Conservation (phyloP, 2,888 invertebrate species). For the Ormyrus thymus region DNA sequence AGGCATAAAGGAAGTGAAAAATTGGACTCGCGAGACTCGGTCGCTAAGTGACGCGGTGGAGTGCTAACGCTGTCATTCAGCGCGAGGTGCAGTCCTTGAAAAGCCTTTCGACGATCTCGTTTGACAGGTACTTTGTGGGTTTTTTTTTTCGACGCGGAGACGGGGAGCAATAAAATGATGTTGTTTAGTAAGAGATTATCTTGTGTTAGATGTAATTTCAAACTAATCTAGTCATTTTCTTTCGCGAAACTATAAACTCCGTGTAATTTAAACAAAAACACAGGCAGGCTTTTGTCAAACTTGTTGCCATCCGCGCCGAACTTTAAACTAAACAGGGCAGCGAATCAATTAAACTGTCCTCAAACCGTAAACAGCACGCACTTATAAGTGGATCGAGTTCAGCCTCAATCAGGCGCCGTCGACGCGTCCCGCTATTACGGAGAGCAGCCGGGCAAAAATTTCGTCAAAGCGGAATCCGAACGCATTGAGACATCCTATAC, state of each 20-base stretch:
- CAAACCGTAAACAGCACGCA: too few relatives aligned
- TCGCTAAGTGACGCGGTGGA: constrained; percentile 6
- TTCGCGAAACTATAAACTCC: too few relatives aligned
- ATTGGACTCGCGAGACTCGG: constrained; percentile 41
- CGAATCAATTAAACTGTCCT: too few relatives aligned
- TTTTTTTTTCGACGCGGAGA: neutral
- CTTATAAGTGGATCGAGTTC: too few relatives aligned
- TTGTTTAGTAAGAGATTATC: too few relatives aligned
- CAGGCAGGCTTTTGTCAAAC: too few relatives aligned
- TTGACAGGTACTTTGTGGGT: constrained; percentile 19
- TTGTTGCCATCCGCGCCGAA: too few relatives aligned
- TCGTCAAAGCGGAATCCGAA: neutral
- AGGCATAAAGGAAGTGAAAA: too few relatives aligned
- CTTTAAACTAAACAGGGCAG: too few relatives aligned
- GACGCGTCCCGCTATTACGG: neutral
- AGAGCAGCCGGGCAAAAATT: neutral
- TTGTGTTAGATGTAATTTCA: too few relatives aligned
- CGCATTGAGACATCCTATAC: constrained; percentile 14
- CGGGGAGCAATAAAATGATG: neutral
- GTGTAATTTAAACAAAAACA: too few relatives aligned
- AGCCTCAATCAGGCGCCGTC: neutral
- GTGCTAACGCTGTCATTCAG: constrained; percentile 40
- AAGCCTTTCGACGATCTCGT: constrained; percentile 24
- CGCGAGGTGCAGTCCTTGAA: constrained; percentile 30
- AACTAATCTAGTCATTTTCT: too few relatives aligned